Evolutionary conservation across 2,888 invertebrate species (phyloP).

Genomic region (Anagyrus pseudococci): DNA sequence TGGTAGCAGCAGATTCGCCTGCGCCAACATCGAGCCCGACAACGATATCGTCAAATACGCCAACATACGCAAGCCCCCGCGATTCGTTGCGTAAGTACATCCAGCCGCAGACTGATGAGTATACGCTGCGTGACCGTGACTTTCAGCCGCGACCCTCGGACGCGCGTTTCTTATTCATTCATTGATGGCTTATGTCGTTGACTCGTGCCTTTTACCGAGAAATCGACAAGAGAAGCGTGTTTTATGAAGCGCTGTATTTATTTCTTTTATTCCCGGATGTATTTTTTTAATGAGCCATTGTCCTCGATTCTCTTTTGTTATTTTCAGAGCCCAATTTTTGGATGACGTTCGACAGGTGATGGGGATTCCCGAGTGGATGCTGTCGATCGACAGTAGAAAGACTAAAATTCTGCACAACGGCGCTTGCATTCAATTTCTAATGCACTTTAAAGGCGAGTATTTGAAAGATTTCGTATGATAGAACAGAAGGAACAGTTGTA

Average conservation of each 20-base stretch:
- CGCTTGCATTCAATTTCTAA: constrained; percentile 82
- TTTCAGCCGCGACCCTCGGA: too few relatives aligned
- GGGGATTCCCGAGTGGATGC: constrained; percentile 90
- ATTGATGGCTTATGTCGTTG: too few relatives aligned
- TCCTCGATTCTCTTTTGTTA: too few relatives aligned
- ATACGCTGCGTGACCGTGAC: too few relatives aligned
- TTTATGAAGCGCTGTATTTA: too few relatives aligned
- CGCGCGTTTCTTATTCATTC: too few relatives aligned
- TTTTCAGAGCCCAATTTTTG: constrained; percentile 79
- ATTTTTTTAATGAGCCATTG: too few relatives aligned
- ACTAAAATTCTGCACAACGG: constrained; percentile 79
- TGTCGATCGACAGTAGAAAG: constrained; percentile 82
- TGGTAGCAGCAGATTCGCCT: constrained; percentile 78
- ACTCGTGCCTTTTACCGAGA: too few relatives aligned
- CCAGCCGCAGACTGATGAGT: too few relatives aligned
- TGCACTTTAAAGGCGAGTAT: constrained; percentile 78
- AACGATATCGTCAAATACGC: constrained; percentile 89
- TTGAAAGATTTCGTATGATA: neutral
- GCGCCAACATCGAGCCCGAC: constrained; percentile 91
- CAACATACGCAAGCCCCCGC: constrained; percentile 84
- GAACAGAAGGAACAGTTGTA: too few relatives aligned
- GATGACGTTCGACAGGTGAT: constrained; percentile 80
- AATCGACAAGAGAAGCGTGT: too few relatives aligned
- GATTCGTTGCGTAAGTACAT: constrained; percentile 86
- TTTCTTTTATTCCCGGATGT: constrained; percentile 4